These are phyloP conservation scores for Andrena fulva DNA, from an alignment of 2,888 invertebrate genomes.

Conservation along the genomic window DNA sequence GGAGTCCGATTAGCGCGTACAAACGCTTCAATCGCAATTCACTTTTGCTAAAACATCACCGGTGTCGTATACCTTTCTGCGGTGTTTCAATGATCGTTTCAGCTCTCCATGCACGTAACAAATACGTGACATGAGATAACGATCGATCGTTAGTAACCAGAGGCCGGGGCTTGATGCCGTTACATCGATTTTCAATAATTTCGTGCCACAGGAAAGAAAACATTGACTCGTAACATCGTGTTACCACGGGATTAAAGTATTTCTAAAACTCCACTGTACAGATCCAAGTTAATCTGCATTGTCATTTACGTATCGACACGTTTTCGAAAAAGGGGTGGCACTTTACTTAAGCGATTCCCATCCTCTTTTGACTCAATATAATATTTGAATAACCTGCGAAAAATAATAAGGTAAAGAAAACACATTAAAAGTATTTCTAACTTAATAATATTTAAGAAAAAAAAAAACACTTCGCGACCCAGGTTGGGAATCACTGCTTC, in stretches of 20 bases:
- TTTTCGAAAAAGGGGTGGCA: neutral
- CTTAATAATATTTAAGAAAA: too few species aligned
- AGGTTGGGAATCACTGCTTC: too few species aligned
- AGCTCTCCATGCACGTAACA: conserved; percentile 22
- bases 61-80: conserved; percentile 10
- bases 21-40: neutral
- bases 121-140: conserved; percentile 23
- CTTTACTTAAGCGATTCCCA: neutral
- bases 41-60: conserved; percentile 16
- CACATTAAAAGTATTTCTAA: too few species aligned
- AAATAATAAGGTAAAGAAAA: too few species aligned
- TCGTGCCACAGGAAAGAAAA: neutral
- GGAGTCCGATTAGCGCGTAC: neutral
- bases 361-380: too few species aligned
- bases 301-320: conserved; percentile 17
- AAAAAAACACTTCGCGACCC: too few species aligned
- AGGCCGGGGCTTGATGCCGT: conserved; percentile 38
- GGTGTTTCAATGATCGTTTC: conserved; percentile 10
- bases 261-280: neutral
- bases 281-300: neutral
- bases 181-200: conserved; percentile 54
- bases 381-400: too few species aligned
- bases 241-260: conserved; percentile 22
- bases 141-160: conserved; percentile 29
- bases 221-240: neutral